A percentile compares a stretch with the other conserved stretches of the same genome.
Conservation (phyloP, 1,140 invertebrate genomes). For the Gerris buenoi region DNA sequence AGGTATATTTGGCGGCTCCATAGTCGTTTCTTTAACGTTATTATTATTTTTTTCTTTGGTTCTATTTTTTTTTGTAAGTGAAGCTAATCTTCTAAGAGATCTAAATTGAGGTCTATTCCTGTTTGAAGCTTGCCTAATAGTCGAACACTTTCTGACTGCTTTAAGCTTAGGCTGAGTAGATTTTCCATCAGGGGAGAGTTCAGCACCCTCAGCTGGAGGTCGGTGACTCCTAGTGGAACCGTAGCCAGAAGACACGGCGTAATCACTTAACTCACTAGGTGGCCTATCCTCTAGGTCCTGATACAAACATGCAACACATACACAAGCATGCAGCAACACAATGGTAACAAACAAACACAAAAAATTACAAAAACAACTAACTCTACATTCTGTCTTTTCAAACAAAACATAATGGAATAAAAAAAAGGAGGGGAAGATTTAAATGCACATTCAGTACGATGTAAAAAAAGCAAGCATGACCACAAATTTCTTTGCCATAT, state of each 20-base stretch:
- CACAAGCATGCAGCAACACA: neutral
- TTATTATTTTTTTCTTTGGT: neutral
- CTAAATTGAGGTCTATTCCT: constrained; percentile 21
- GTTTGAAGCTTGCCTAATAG: constrained; percentile 21
- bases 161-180: constrained; percentile 22
- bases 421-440: too few species aligned
- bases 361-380: neutral
- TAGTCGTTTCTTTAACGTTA: neutral
- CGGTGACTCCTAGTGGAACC: constrained; percentile 40
- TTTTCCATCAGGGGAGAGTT: neutral
- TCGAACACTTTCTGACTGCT: constrained; percentile 30
- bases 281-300: constrained; percentile 24
- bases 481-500: too few species aligned
- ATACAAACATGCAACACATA: neutral
- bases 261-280: constrained; percentile 34
- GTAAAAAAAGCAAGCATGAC: too few species aligned
- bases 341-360: neutral
- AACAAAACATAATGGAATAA: too few species aligned
- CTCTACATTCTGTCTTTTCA: too few species aligned
- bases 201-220: neutral
- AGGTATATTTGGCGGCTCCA: too few species aligned
- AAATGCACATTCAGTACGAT: too few species aligned
- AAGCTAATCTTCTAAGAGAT: constrained; percentile 12
- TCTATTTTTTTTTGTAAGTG: constrained; percentile 21
- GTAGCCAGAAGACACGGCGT: constrained; percentile 37